phyloP scores from a whole-genome alignment of 2,113 vertebrate species.

The Hyperopisus bebe region DNA sequence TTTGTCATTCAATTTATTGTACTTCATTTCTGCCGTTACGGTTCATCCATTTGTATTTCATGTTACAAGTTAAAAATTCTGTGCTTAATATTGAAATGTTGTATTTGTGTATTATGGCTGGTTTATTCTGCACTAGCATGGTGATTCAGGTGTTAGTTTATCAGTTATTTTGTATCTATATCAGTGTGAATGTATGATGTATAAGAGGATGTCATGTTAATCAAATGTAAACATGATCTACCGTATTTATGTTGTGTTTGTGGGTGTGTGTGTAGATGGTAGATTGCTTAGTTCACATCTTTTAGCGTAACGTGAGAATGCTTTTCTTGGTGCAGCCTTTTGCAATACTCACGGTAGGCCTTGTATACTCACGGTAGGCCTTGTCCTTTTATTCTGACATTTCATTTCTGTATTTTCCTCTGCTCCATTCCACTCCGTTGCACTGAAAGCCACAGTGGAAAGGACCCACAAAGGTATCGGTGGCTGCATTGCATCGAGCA shows the following conservation, averaged over 20 bases:
- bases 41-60: background rate
- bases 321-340: background rate
- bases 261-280: background rate
- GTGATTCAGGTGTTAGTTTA: background rate
- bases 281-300: background rate
- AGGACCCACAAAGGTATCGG: slow-evolving; percentile 75
- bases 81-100: background rate
- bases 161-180: background rate
- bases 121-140: background rate
- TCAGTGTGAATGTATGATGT: background rate
- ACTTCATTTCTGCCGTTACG: background rate
- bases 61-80: background rate
- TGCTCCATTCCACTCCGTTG: slow-evolving; percentile 48
- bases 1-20: background rate
- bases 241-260: background rate
- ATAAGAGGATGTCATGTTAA: background rate
- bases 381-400: slow-evolving; percentile 13
- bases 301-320: background rate
- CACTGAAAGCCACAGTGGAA: slow-evolving; percentile 74
- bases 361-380: background rate
- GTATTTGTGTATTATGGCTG: background rate
- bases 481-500: slow-evolving; percentile 29
- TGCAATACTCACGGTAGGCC: background rate
- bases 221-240: background rate
- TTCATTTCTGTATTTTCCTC: slow-evolving; percentile 38